Conservation (phyloP, 2,113 vertebrate species). For the Pristiophorus japonicus region DNA sequence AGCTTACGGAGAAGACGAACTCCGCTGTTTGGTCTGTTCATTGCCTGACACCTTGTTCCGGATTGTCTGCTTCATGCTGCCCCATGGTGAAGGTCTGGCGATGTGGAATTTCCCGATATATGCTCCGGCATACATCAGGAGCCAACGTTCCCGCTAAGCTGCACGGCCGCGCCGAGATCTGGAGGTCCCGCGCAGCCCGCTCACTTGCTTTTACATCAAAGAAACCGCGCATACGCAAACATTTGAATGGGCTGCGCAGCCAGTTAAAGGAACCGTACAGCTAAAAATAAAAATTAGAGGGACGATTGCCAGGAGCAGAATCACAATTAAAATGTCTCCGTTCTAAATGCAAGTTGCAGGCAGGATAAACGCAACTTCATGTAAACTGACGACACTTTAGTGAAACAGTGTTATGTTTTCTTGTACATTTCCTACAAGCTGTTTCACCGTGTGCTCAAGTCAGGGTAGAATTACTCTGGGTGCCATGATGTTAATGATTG, state of each 20-base stretch:
- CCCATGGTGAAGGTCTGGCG: not conserved
- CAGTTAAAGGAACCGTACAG: no score
- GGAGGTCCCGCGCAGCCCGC: no score
- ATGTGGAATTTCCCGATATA: not conserved
- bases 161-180: no score
- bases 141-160: no score
- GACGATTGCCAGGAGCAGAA: not conserved
- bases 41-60: not conserved
- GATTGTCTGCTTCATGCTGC: not conserved
- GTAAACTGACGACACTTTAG: not conserved
- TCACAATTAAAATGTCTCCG: not conserved
- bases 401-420: not conserved
- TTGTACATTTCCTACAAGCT: not conserved
- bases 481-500: not conserved
- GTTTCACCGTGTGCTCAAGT: not conserved
- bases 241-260: no score
- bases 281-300: no score
- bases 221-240: no score
- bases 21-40: not conserved
- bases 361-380: not conserved
- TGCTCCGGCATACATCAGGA: not conserved
- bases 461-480: not conserved
- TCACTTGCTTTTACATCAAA: no score
- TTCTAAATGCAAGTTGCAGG: not conserved
- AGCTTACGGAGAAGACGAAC: not conserved